These are phyloP conservation scores for Gymnopithys bicolor DNA, from an alignment of 2,797 vertebrate species.

Conservation along the genomic window DNA sequence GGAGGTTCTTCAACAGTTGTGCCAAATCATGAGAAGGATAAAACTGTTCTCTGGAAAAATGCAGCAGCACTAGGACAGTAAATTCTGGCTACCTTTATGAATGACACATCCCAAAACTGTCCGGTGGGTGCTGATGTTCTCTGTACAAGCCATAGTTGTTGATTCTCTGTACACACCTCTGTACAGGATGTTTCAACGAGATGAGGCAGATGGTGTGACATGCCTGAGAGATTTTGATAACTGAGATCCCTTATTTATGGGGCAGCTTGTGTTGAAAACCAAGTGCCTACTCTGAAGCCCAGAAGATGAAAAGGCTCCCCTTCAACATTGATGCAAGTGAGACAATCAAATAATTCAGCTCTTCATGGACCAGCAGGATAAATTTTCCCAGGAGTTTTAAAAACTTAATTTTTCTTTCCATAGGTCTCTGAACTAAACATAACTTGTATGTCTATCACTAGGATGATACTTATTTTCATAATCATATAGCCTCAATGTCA, in stretches of 20 bases:
- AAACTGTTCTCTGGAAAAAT: background rate
- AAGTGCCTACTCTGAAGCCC: background rate
- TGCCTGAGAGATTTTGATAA: background rate
- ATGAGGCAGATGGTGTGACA: background rate
- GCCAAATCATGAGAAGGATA: background rate
- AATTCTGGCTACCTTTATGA: background rate
- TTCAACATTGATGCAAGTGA: background rate
- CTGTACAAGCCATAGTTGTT: background rate
- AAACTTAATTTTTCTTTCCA: background rate
- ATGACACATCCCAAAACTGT: background rate
- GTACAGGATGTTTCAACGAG: background rate
- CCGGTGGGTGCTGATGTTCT: background rate
- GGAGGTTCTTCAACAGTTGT: background rate
- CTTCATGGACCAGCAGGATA: background rate
- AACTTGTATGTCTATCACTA: background rate
- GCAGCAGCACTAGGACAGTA: rapidly evolving
- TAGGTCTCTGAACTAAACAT: background rate
- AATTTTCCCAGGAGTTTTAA: background rate
- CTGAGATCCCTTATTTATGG: background rate
- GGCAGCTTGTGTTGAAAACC: background rate
- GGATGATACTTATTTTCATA: background rate
- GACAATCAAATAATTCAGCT: background rate
- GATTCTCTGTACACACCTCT: no score
- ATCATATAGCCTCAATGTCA: background rate
- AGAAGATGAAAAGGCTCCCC: background rate